Conservation (phyloP, 2,888 invertebrate genomes). For the Drosophila anomalata region DNA sequence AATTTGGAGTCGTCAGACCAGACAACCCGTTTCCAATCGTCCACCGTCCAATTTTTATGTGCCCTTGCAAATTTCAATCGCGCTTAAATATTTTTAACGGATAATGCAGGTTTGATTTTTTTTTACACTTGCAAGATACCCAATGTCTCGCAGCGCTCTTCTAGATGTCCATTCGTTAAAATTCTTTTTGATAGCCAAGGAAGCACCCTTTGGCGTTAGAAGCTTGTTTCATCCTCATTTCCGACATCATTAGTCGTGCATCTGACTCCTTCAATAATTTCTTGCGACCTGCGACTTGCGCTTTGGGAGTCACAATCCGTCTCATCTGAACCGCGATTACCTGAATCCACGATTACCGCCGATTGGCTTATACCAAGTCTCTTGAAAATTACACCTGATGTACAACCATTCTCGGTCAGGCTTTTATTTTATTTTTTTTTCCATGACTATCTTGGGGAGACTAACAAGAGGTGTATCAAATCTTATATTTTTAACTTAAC, state of each 20-base stretch:
- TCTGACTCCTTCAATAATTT: conserved; percentile 5
- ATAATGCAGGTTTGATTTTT: too few species aligned
- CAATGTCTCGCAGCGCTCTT: background rate
- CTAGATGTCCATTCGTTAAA: conserved; percentile 1
- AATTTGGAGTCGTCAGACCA: background rate
- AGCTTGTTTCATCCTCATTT: background rate
- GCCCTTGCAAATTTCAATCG: too few species aligned
- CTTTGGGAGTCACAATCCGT: background rate
- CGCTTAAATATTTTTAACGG: too few species aligned
- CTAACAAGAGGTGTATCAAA: too few species aligned
- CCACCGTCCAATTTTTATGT: background rate
- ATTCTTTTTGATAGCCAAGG: conserved; percentile 1
- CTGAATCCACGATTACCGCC: background rate
- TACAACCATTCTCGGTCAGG: too few species aligned
- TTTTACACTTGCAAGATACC: too few species aligned
- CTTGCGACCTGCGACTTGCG: background rate
- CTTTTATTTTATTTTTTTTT: too few species aligned
- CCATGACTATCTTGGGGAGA: too few species aligned
- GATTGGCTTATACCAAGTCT: conserved; percentile 9
- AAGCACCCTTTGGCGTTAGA: background rate
- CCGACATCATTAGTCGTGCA: conserved; percentile 3
- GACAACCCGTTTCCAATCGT: background rate
- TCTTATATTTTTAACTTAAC: too few species aligned
- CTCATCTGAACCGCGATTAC: background rate
- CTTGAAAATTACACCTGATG: too few species aligned